Conservation (phyloP, 2,888 invertebrate genomes). For the Phrixothrix hirtus region DNA sequence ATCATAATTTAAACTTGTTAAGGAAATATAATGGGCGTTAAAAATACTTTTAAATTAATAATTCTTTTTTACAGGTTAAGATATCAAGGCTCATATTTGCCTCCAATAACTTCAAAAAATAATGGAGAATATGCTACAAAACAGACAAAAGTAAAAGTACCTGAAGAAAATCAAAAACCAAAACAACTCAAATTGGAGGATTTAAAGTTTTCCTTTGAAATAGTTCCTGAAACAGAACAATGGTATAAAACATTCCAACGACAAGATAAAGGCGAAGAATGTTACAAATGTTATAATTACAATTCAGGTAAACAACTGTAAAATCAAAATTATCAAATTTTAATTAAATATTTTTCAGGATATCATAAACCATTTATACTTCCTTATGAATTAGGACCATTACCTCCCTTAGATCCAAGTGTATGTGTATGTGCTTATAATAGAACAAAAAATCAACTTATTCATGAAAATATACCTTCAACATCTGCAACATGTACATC, state of each 20-base stretch:
- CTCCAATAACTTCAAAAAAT: conserved; percentile 40
- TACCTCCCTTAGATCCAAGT: conserved; percentile 65
- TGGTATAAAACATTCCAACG: conserved; percentile 81
- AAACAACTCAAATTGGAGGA: conserved; percentile 62
- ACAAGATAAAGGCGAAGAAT: conserved; percentile 72
- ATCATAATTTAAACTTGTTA: too few relatives aligned
- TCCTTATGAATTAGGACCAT: conserved; percentile 74
- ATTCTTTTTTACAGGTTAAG: conserved; percentile 48
- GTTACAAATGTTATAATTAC: conserved; percentile 58
- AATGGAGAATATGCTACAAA: conserved; percentile 42
- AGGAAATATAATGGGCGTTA: too few relatives aligned
- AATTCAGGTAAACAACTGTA: conserved; percentile 8
- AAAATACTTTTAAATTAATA: too few relatives aligned
- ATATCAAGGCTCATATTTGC: conserved; percentile 52
- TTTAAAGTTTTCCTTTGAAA: conserved; percentile 75
- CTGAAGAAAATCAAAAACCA: conserved; percentile 36
- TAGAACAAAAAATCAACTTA: conserved; percentile 54
- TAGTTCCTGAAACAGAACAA: conserved; percentile 71
- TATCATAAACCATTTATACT: conserved; percentile 68
- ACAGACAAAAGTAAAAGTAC: conserved; percentile 33
- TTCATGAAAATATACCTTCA: conserved; percentile 52
- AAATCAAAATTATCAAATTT: background rate
- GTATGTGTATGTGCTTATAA: conserved; percentile 55
- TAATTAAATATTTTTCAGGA: conserved; percentile 49
- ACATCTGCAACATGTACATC: conserved; percentile 44